phyloP scores from a whole-genome alignment of 2,797 vertebrate genomes.

The Gymnodraco acuticeps region DNA sequence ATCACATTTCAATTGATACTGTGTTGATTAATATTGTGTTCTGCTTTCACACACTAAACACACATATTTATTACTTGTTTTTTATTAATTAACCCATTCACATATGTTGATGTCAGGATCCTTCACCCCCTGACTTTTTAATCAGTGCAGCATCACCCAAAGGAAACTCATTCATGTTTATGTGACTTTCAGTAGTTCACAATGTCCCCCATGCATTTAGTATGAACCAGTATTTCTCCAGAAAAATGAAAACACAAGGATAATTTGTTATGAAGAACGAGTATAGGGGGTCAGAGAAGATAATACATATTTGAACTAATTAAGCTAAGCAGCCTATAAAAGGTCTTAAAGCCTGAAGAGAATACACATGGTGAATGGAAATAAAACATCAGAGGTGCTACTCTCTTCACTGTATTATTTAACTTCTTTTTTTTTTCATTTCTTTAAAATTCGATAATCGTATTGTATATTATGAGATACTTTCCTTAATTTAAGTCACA shows the following conservation, averaged over 20 bases:
- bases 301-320: background rate
- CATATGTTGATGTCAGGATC: background rate
- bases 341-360: background rate
- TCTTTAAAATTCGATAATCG: background rate
- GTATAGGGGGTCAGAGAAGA: background rate
- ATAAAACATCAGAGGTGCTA: background rate
- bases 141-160: background rate
- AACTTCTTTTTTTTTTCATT: background rate
- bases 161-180: slow-evolving; percentile 26
- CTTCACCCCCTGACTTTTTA: background rate
- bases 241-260: background rate
- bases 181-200: slow-evolving; percentile 33
- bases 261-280: background rate
- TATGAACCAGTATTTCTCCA: background rate
- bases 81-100: too few relatives aligned
- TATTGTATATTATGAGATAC: too few relatives aligned
- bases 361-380: background rate
- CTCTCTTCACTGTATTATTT: too few relatives aligned
- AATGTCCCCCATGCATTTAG: slow-evolving; percentile 1
- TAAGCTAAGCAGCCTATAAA: background rate
- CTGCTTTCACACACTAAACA: slow-evolving; percentile 5
- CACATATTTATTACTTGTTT: background rate
- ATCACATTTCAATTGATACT: slow-evolving; percentile 44
- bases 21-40: background rate
- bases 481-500: too few relatives aligned